Evolutionary conservation across 2,797 vertebrate species (phyloP).

Genomic region (Hydrolagus colliei): DNA sequence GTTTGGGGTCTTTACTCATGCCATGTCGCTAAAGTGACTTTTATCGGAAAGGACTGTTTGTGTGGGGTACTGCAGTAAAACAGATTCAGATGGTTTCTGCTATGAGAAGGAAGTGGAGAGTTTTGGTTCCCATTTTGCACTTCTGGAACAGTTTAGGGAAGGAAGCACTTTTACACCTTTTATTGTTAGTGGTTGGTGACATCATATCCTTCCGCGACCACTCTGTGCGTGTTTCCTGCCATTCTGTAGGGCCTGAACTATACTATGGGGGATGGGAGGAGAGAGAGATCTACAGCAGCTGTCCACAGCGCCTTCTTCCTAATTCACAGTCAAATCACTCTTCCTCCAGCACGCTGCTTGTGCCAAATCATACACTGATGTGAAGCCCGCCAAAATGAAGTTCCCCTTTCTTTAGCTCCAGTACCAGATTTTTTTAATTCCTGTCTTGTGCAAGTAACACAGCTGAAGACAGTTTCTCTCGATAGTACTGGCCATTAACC

Average conservation of each 20-base stretch:
- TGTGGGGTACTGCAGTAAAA: constrained; percentile 53
- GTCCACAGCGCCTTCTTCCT: constrained; percentile 44
- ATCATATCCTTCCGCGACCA: constrained; percentile 78
- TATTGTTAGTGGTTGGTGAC: constrained; percentile 82
- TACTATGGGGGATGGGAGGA: constrained; percentile 46
- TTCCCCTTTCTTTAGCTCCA: constrained; percentile 55
- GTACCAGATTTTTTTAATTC: background rate
- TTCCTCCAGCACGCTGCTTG: constrained; percentile 49
- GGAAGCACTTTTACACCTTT: constrained; percentile 92
- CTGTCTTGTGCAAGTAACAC: background rate
- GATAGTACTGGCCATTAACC: background rate
- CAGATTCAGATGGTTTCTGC: constrained; percentile 56
- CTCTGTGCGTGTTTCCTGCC: constrained; percentile 78
- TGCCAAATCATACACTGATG: constrained; percentile 53
- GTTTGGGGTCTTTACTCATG: constrained; percentile 41
- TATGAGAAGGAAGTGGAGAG: constrained; percentile 73
- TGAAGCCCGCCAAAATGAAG: constrained; percentile 56
- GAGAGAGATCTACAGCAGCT: constrained; percentile 43
- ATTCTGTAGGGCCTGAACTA: constrained; percentile 69
- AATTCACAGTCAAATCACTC: constrained; percentile 47
- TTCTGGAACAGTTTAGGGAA: constrained; percentile 83
- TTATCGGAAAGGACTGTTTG: constrained; percentile 46
- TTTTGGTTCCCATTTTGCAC: constrained; percentile 78
- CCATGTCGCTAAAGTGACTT: constrained; percentile 47
- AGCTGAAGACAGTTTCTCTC: background rate